These are phyloP conservation scores for Lamproptera curius DNA, from an alignment of 2,888 invertebrate genomes.

Conservation along the genomic window DNA sequence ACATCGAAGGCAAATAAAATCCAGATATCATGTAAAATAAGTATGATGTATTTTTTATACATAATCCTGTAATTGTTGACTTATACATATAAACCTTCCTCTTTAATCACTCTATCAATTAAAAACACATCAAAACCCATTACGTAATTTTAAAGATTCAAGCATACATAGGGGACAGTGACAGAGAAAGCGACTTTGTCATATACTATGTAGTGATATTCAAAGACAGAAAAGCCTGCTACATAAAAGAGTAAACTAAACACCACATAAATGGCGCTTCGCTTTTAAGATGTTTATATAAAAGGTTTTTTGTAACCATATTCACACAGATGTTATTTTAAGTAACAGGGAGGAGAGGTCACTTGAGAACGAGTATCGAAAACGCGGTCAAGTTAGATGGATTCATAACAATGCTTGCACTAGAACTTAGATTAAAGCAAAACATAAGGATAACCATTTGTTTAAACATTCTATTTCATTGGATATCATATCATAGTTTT, in stretches of 20 bases:
- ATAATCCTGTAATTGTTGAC: too few species aligned
- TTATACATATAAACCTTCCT: too few species aligned
- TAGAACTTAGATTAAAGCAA: conserved; percentile 15
- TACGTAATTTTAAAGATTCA: too few species aligned
- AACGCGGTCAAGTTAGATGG: conserved; percentile 16
- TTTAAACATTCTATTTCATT: too few species aligned
- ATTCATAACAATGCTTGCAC: conserved; percentile 14
- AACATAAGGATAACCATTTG: background rate
- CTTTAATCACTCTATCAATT: too few species aligned
- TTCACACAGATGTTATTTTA: conserved; percentile 11
- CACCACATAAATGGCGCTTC: background rate
- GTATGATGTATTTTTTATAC: too few species aligned
- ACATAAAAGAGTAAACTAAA: background rate
- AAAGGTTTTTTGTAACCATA: background rate
- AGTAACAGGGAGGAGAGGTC: conserved; percentile 6
- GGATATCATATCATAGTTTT: background rate
- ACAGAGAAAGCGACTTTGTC: too few species aligned
- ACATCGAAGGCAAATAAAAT: too few species aligned
- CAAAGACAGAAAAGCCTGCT: background rate
- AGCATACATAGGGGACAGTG: too few species aligned
- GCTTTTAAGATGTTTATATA: background rate
- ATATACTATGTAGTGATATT: too few species aligned
- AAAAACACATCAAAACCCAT: too few species aligned
- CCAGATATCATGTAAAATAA: too few species aligned
- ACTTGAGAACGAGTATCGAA: conserved; percentile 7